Percentiles rank a stretch among this genome's conserved stretches.
phyloP scores from a whole-genome alignment of 2,888 invertebrate species.

The Diadegma fenestrale region DNA sequence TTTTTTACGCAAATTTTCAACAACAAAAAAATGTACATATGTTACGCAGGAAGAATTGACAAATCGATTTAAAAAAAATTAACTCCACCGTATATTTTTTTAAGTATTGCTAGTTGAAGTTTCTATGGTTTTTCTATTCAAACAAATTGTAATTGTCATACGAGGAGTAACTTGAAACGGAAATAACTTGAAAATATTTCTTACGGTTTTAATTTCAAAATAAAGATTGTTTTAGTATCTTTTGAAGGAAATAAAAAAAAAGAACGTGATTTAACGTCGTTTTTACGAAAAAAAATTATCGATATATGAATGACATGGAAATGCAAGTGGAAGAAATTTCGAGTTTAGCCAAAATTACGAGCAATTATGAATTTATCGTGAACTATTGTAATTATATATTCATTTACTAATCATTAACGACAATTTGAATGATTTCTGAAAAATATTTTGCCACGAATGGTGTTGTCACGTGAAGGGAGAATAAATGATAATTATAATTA shows the following conservation, averaged over 20 bases:
- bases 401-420: slow-evolving; percentile 20
- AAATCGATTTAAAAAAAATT: slow-evolving; percentile 18
- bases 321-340: not conserved
- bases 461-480: slow-evolving; percentile 1
- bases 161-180: not conserved
- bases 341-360: not conserved
- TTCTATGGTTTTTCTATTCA: slow-evolving; percentile 12
- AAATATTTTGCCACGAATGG: not conserved
- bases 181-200: slow-evolving; percentile 31
- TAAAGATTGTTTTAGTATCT: not conserved
- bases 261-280: slow-evolving; percentile 1
- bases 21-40: not conserved
- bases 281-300: slow-evolving; percentile 20
- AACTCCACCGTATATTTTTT: slow-evolving; percentile 23
- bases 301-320: not conserved
- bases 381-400: slow-evolving; percentile 18
- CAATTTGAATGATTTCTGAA: too few relatives aligned
- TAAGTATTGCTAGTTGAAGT: slow-evolving; percentile 14
- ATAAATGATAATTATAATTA: too few relatives aligned
- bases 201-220: slow-evolving; percentile 8
- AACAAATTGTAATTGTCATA: slow-evolving; percentile 11
- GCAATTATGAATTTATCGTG: slow-evolving; percentile 14
- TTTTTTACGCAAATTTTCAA: slow-evolving; percentile 18
- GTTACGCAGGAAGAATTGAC: slow-evolving; percentile 12
- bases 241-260: slow-evolving; percentile 14